Evolutionary conservation across 2,113 vertebrate species (phyloP).

Genomic region (Nettapus auritus): DNA sequence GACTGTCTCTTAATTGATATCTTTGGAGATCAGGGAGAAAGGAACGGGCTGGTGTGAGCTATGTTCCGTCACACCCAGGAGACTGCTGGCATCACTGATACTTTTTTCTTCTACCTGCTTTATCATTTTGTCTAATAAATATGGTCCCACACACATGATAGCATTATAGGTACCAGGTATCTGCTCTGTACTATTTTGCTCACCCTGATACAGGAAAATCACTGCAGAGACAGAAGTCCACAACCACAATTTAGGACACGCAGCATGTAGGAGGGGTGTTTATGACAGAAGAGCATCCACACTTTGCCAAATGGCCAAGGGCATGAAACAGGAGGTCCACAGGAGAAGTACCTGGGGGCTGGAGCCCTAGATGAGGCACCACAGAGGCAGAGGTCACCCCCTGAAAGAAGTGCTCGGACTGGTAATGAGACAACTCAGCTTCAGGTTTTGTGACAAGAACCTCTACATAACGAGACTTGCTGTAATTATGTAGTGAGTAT

Average conservation of each 20-base stretch:
- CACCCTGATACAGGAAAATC: neutral
- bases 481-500: neutral
- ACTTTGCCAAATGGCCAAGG: rapidly evolving
- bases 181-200: neutral
- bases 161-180: neutral
- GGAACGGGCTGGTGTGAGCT: neutral
- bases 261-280: neutral
- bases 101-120: neutral
- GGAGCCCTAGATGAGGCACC: neutral
- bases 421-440: neutral
- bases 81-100: neutral
- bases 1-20: neutral
- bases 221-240: neutral
- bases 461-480: neutral
- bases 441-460: neutral
- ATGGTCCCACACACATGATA: neutral
- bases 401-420: neutral
- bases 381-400: neutral
- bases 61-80: neutral
- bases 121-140: neutral
- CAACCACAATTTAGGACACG: neutral
- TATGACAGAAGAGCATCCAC: neutral
- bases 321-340: neutral
- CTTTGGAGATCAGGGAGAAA: neutral
- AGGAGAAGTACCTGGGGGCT: neutral